phyloP scores from a whole-genome alignment of 1,140 invertebrate species.

The Atopsyche davidsoni region DNA sequence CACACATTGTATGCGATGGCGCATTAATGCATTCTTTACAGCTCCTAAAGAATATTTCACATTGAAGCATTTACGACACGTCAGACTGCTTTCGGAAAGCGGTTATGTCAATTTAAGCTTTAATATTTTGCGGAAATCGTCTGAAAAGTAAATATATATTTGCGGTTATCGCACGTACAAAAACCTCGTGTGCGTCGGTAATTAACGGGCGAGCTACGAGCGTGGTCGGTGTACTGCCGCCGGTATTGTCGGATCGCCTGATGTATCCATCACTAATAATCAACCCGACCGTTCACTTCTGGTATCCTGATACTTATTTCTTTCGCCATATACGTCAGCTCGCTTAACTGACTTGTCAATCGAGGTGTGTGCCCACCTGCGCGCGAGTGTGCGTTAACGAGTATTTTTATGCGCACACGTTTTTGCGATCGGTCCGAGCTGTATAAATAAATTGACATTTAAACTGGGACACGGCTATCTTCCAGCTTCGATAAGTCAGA shows the following conservation, averaged over 20 bases:
- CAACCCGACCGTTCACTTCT: conserved; percentile 27
- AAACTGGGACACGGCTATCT: too few species aligned
- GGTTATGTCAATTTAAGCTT: conserved; percentile 3
- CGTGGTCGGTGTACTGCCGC: neutral
- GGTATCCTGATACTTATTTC: conserved; percentile 24
- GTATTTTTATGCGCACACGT: too few species aligned
- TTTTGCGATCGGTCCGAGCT: too few species aligned
- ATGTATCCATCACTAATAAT: conserved; percentile 29
- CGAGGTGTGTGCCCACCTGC: too few species aligned
- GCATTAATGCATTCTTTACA: too few species aligned
- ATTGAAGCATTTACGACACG: too few species aligned
- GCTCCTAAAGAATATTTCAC: too few species aligned
- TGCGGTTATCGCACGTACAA: neutral
- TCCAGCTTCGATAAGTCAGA: too few species aligned
- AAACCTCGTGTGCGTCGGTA: conserved; percentile 3
- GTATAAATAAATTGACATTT: too few species aligned
- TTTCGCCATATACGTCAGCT: conserved; percentile 23
- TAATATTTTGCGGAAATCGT: neutral
- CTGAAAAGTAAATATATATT: neutral
- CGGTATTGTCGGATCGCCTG: conserved; percentile 15
- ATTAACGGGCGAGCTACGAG: neutral
- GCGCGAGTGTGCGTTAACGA: too few species aligned
- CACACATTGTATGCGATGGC: too few species aligned
- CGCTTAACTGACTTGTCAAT: conserved; percentile 28
- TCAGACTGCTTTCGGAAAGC: too few species aligned